A percentile compares a stretch with the other conserved stretches of the same genome.
Conservation (phyloP, 2,113 vertebrate genomes). For the Macrotis lagotis region DNA sequence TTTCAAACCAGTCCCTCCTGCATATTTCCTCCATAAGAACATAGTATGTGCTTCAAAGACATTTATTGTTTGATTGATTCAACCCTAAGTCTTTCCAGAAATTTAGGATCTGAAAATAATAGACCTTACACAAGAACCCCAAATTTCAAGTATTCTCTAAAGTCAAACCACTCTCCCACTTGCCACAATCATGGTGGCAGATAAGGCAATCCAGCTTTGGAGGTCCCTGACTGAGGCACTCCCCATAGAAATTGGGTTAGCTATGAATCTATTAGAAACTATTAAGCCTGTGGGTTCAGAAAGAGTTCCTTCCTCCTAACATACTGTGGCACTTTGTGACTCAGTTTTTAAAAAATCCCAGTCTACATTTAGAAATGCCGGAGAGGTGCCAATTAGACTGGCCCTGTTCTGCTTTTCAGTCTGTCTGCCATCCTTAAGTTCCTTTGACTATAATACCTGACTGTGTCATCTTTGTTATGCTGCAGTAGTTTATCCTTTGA, state of each 20-base stretch:
- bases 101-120: neutral
- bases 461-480: neutral
- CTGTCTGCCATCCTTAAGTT: rapidly evolving
- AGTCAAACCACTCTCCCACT: neutral
- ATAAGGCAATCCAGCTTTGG: neutral
- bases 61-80: neutral
- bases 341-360: neutral
- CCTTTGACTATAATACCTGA: neutral
- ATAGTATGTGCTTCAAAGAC: neutral
- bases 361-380: neutral
- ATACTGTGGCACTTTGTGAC: neutral
- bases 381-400: rapidly evolving
- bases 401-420: neutral
- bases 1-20: neutral
- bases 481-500: constrained; percentile 21
- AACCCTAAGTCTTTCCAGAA: neutral
- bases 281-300: neutral
- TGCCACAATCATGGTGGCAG: neutral
- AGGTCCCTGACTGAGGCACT: neutral
- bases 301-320: neutral
- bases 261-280: neutral
- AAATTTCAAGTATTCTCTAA: neutral
- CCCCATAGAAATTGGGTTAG: neutral
- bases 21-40: neutral
- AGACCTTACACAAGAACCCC: neutral